phyloP scores from a whole-genome alignment of 1,140 invertebrate genomes.

The Onthophagus taurus region DNA sequence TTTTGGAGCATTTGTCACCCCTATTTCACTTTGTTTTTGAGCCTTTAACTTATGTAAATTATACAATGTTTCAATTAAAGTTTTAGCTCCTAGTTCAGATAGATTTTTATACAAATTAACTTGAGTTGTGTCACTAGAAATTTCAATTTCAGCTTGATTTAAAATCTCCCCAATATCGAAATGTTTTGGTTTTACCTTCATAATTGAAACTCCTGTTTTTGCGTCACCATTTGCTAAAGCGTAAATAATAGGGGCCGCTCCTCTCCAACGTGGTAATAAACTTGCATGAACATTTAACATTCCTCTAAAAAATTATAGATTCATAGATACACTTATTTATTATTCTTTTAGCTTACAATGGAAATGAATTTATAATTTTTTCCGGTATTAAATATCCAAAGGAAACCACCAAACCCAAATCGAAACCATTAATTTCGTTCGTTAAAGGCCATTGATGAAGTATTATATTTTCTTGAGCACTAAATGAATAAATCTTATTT shows the following conservation, averaged over 20 bases:
- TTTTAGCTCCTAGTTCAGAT: conserved; percentile 56
- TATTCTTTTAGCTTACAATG: conserved; percentile 39
- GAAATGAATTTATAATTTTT: conserved; percentile 51
- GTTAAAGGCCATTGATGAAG: conserved; percentile 49
- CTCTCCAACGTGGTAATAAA: conserved; percentile 84
- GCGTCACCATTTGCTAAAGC: conserved; percentile 75
- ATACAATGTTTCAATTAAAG: conserved; percentile 54
- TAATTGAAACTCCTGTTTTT: conserved; percentile 77
- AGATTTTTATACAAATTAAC: conserved; percentile 57
- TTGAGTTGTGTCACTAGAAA: conserved; percentile 53
- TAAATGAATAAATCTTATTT: conserved; percentile 47
- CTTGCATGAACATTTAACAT: conserved; percentile 89
- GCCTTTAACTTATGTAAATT: conserved; percentile 50
- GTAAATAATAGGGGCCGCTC: conserved; percentile 78
- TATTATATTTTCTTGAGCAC: conserved; percentile 39
- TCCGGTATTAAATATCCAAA: conserved; percentile 63
- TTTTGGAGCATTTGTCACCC: conserved; percentile 64
- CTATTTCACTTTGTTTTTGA: conserved; percentile 47
- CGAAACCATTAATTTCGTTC: conserved; percentile 38
- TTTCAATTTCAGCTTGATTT: conserved; percentile 49
- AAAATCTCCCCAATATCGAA: conserved; percentile 86
- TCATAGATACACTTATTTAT: conserved; percentile 2
- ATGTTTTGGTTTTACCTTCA: conserved; percentile 74
- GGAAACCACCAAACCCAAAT: conserved; percentile 60
- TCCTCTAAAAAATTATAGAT: conserved; percentile 52